Evolutionary conservation across 2,888 invertebrate genomes (phyloP).

Genomic region (Trissolcus brochymenae): DNA sequence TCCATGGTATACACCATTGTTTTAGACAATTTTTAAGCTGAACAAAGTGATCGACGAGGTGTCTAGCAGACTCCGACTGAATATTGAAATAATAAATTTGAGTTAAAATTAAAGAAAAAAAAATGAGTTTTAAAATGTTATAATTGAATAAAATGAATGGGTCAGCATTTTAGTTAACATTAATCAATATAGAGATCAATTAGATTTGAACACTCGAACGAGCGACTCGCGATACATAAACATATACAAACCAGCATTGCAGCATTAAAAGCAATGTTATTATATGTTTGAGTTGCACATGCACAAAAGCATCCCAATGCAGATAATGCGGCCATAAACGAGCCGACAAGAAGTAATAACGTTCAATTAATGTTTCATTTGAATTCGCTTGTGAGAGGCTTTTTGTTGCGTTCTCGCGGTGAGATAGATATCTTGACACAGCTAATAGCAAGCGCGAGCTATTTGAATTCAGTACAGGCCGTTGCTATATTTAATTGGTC

Average conservation of each 20-base stretch:
- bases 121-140: too few relatives aligned
- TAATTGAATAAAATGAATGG: too few relatives aligned
- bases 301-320: conserved; percentile 15
- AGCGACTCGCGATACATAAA: background rate
- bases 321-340: conserved; percentile 27
- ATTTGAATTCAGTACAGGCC: too few relatives aligned
- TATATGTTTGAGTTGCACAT: conserved; percentile 2
- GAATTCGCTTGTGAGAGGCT: conserved; percentile 16
- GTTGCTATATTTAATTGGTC: conserved; percentile 12
- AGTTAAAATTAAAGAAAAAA: too few relatives aligned
- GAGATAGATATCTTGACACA: conserved; percentile 39
- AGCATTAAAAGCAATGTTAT: conserved; percentile 6
- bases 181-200: too few relatives aligned
- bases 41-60: too few relatives aligned
- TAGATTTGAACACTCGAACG: too few relatives aligned
- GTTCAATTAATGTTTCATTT: conserved; percentile 50
- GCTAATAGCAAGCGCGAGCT: conserved; percentile 26
- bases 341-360: conserved; percentile 32
- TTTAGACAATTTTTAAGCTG: too few relatives aligned
- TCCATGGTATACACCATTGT: too few relatives aligned
- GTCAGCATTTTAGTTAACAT: too few relatives aligned
- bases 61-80: too few relatives aligned
- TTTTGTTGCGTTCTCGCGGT: conserved; percentile 19
- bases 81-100: too few relatives aligned
- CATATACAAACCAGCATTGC: background rate